Evolutionary conservation across 1,140 invertebrate genomes (phyloP), one percentile per base, ranked within the genome.

Genomic region (Spodoptera litura): DNA sequence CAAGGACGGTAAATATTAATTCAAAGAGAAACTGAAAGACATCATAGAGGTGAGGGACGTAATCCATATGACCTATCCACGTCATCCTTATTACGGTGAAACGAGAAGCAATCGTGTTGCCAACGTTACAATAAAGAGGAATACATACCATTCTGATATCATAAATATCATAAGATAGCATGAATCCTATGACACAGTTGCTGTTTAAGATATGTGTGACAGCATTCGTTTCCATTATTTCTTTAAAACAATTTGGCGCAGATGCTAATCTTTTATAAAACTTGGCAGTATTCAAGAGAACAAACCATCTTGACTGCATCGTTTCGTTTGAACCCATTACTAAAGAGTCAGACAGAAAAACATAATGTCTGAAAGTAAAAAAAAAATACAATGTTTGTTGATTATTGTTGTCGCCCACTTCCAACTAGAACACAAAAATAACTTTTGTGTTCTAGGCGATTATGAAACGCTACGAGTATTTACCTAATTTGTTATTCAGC

Each of bases 191-290:
- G 38, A 44, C 38, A 44, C 38, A 6, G 3, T 44, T 44, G 6
- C 38, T 44, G 38, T 44, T 44, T 44, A 44, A 9, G 38, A 44
- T 9, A 44, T 44, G 38, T 5, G 8, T 25, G 9, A 56, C 55
- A 15, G 38, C 15, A 15, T 66, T 38, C 11, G n/a, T 66, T 15
- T 49, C 38, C 11, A 38, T 66, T 66, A 49, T 64, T 66, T 20
- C 15, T 66, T 20, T 66, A 49, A 49, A 49, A 44, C 35, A 64
- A 49, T 66, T 66, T 66, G 62, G 62, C 38, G 62, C 62, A 66
- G 62, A 66, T 66, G 62, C 62, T 66, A 49, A 66, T 66, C 38
- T 15, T 38, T 66, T 49, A 66, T 66, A 49, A 66, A 66, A 66
- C 62, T 51, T 66, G 62, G 62, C 62, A 66, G 49, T 66, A 66